These are phyloP conservation scores for Papilio machaon DNA, from an alignment of 1,140 invertebrate species.

Conservation along the genomic window DNA sequence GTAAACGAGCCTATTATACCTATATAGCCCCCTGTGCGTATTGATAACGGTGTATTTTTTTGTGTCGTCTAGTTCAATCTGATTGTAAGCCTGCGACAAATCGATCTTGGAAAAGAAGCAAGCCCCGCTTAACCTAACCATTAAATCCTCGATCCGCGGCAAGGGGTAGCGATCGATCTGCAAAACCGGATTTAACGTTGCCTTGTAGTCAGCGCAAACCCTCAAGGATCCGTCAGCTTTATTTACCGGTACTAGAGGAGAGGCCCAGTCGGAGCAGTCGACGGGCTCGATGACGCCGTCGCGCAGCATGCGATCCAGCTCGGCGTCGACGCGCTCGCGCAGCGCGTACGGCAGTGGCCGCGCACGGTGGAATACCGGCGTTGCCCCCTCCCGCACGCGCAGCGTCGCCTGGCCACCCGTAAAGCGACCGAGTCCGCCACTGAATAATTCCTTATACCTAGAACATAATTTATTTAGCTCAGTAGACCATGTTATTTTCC, in stretches of 20 bases:
- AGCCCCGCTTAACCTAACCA: no score
- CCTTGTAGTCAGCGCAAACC: constrained; percentile 80
- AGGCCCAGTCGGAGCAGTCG: constrained; percentile 74
- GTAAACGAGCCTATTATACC: no score
- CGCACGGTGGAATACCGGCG: constrained; percentile 43
- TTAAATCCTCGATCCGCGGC: no score
- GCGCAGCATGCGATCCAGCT: constrained; percentile 44
- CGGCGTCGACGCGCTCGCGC: constrained; percentile 42
- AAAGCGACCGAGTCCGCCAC: background rate
- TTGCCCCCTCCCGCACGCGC: background rate
- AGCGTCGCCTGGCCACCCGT: constrained; percentile 4
- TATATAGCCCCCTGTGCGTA: background rate
- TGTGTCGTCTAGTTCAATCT: constrained; percentile 28
- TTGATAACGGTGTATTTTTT: constrained; percentile 30
- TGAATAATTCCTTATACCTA: constrained; percentile 18
- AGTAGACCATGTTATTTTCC: no score
- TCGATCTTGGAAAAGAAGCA: no score
- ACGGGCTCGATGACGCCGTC: background rate
- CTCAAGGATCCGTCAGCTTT: constrained; percentile 75
- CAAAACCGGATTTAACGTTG: constrained; percentile 63
- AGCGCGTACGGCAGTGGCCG: constrained; percentile 37
- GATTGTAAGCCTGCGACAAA: no score
- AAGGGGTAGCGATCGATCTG: no score
- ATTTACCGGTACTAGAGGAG: constrained; percentile 78
- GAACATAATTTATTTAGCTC: background rate